These are phyloP conservation scores for Sparus aurata DNA, from an alignment of 2,797 vertebrate species.

Conservation along the genomic window DNA sequence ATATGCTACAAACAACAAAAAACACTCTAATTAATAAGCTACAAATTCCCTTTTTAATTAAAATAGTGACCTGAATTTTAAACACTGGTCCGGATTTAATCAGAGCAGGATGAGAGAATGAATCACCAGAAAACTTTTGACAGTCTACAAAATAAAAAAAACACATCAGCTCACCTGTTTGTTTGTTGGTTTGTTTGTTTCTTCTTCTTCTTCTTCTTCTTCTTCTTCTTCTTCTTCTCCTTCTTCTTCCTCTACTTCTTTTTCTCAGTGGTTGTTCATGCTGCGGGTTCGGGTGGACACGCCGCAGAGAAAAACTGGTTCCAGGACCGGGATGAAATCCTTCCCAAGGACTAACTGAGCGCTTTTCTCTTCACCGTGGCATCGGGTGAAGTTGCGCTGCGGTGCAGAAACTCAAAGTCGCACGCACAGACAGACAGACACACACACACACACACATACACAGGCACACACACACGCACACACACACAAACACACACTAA, in stretches of 20 bases:
- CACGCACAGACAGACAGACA: not conserved
- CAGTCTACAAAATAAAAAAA: not conserved
- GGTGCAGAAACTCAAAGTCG: slow-evolving; percentile 42
- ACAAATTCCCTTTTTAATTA: not conserved
- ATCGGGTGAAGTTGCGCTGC: slow-evolving; percentile 51
- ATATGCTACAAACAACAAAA: slow-evolving; percentile 5
- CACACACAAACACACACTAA: not conserved
- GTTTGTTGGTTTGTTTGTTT: not conserved
- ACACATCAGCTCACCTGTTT: slow-evolving; percentile 41
- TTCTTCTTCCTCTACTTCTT: not conserved
- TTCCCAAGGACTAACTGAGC: slow-evolving; percentile 1
- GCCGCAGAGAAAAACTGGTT: slow-evolving; percentile 41
- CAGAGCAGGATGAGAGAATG: not conserved
- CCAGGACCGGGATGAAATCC: slow-evolving; percentile 47
- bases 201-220: too few species aligned
- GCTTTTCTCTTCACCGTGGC: slow-evolving; percentile 4
- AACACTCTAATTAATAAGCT: not conserved
- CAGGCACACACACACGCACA: too few species aligned
- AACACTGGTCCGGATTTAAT: not conserved
- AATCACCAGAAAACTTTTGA: slow-evolving; percentile 35
- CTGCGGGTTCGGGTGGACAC: slow-evolving; percentile 46
- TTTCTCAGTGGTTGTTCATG: slow-evolving; percentile 12
- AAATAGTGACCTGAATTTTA: not conserved
- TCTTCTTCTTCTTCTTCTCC: not conserved
- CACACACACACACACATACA: too few species aligned